Conservation (phyloP, 1,140 invertebrate species). For the Diploscapter pachys region DNA sequence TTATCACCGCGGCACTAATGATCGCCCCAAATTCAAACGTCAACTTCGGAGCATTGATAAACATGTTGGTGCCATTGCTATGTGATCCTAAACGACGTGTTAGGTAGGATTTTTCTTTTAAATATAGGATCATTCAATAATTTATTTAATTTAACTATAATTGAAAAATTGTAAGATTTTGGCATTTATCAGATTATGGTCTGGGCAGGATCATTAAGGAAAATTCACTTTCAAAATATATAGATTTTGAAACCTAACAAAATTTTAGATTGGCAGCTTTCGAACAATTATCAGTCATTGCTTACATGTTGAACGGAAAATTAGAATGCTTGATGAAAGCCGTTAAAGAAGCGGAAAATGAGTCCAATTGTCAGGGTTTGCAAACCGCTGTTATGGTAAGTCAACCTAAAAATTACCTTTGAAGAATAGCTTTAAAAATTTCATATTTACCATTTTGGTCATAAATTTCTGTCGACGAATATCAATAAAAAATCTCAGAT, state of each 20-base stretch:
- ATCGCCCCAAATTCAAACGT: constrained; percentile 24
- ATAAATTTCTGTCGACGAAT: too few relatives aligned
- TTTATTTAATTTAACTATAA: too few relatives aligned
- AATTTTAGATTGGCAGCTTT: constrained; percentile 36
- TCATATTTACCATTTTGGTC: not conserved
- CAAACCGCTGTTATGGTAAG: constrained; percentile 23
- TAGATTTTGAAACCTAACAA: not conserved
- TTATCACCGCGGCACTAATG: constrained; percentile 34
- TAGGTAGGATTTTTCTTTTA: constrained; percentile 9
- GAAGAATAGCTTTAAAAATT: not conserved
- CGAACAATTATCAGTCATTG: constrained; percentile 33
- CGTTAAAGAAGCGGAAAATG: constrained; percentile 30
- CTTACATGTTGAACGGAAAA: constrained; percentile 35
- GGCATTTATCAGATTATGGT: too few relatives aligned
- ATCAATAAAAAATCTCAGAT: too few relatives aligned
- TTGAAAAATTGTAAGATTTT: too few relatives aligned
- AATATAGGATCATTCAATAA: not conserved
- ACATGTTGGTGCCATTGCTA: constrained; percentile 32
- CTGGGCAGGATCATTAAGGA: too few relatives aligned
- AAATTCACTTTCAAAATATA: too few relatives aligned
- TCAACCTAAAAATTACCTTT: not conserved
- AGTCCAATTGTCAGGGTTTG: constrained; percentile 23
- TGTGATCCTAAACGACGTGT: constrained; percentile 33
- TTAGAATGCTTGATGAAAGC: constrained; percentile 29
- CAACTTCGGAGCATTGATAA: constrained; percentile 23